Conservation (phyloP, 92 coral and sea anemone species). For the Epizoanthus stellaris region DNA sequence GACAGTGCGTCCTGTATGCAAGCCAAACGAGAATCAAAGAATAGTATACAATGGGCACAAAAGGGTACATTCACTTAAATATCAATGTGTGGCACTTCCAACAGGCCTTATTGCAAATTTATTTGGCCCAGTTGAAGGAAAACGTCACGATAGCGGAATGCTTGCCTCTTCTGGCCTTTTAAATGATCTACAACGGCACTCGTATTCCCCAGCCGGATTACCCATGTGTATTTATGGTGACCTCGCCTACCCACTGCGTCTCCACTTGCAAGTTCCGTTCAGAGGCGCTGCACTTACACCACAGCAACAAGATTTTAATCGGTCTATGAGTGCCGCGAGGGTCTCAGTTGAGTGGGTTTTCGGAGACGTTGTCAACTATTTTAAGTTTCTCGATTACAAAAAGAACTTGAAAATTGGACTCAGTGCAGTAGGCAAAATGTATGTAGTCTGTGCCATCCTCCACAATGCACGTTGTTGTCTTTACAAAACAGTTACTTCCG, state of each 20-base stretch:
- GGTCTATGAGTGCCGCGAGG: slow-evolving; percentile 46
- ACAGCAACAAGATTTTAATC: slow-evolving; percentile 34
- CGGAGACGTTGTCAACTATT: slow-evolving; percentile 37
- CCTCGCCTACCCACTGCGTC: slow-evolving; percentile 31
- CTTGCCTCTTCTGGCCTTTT: slow-evolving; percentile 36
- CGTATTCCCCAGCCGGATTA: slow-evolving; percentile 23
- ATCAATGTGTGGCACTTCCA: neutral
- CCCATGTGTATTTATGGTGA: slow-evolving; percentile 32
- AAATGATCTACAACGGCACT: slow-evolving; percentile 40
- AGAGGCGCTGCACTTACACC: slow-evolving; percentile 49
- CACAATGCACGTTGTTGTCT: slow-evolving; percentile 58
- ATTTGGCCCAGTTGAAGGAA: slow-evolving; percentile 47
- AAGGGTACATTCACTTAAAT: slow-evolving; percentile 10
- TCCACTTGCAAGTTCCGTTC: slow-evolving; percentile 42
- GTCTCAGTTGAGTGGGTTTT: slow-evolving; percentile 52
- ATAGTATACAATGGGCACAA: slow-evolving; percentile 7
- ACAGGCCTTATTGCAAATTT: slow-evolving; percentile 31
- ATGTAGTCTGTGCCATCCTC: slow-evolving; percentile 51
- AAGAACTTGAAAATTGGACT: slow-evolving; percentile 15
- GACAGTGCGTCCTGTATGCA: slow-evolving; percentile 47
- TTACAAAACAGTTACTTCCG: slow-evolving; percentile 52
- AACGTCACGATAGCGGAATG: slow-evolving; percentile 40
- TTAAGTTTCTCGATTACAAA: slow-evolving; percentile 1
- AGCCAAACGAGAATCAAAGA: slow-evolving; percentile 43
- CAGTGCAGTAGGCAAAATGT: too few relatives aligned